Percentiles rank a stretch among this genome's conserved stretches.
Evolutionary conservation across 1,140 invertebrate species (phyloP).

Genomic region (Caenorhabditis elegans): WBcel235 BX284606.5:15514501-15515000

Average conservation of each 20-base stretch:
- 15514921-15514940: not conserved
- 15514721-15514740: slow-evolving; percentile 23
- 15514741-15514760: slow-evolving; percentile 23
- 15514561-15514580: slow-evolving; percentile 4
- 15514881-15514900: not conserved
- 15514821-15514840: not conserved
- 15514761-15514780: not conserved
- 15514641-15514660: not conserved
- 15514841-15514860: not conserved
- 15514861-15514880: not conserved
- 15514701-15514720: not conserved
- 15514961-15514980: not conserved
- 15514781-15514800: not conserved
- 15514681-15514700: slow-evolving; percentile 7
- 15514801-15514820: not conserved
- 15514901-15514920: not conserved
- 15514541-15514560: not conserved
- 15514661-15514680: not conserved
- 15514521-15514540: not conserved
- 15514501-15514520: not conserved
- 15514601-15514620: not conserved
- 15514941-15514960: not conserved
- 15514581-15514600: slow-evolving; percentile 23
- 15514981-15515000: not conserved
- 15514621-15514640: slow-evolving; percentile 21